Conservation (phyloP, 2,888 invertebrate genomes). For the Drosophila neutralis region DNA sequence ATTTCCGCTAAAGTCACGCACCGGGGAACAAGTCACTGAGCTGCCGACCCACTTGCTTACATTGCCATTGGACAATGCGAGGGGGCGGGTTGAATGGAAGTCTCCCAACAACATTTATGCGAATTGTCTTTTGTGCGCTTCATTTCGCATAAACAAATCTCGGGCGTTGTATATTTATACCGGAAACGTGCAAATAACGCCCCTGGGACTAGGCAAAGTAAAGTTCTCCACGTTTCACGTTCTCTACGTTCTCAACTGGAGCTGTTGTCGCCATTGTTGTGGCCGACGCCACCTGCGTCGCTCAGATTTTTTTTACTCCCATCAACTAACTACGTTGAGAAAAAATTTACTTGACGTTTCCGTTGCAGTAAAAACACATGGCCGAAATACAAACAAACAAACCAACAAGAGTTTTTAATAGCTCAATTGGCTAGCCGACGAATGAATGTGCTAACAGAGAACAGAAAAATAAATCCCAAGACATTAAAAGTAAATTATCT, state of each 20-base stretch:
- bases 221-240: slow-evolving; percentile 49
- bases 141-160: slow-evolving; percentile 81
- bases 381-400: slow-evolving; percentile 66
- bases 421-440: slow-evolving; percentile 1
- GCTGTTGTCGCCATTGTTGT: slow-evolving; percentile 71
- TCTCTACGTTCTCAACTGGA: slow-evolving; percentile 21
- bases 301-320: slow-evolving; percentile 52
- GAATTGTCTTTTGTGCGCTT: slow-evolving; percentile 80
- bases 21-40: slow-evolving; percentile 71
- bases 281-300: slow-evolving; percentile 67
- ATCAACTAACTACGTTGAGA: slow-evolving; percentile 74
- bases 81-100: slow-evolving; percentile 9
- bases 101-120: slow-evolving; percentile 70
- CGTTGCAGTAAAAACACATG: slow-evolving; percentile 79
- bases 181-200: slow-evolving; percentile 80
- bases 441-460: slow-evolving; percentile 3
- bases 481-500: neutral
- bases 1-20: slow-evolving; percentile 76
- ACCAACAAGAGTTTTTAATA: slow-evolving; percentile 3
- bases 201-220: slow-evolving; percentile 78
- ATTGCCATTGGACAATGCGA: slow-evolving; percentile 12
- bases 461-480: neutral
- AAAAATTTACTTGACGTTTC: slow-evolving; percentile 77
- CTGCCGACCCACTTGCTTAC: slow-evolving; percentile 69
- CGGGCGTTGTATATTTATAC: slow-evolving; percentile 79